A percentile compares a stretch with the other conserved stretches of the same genome.
These are phyloP conservation scores for Noctuana brunneofusca DNA, from an alignment of 2,888 invertebrate species.

Conservation along the genomic window DNA sequence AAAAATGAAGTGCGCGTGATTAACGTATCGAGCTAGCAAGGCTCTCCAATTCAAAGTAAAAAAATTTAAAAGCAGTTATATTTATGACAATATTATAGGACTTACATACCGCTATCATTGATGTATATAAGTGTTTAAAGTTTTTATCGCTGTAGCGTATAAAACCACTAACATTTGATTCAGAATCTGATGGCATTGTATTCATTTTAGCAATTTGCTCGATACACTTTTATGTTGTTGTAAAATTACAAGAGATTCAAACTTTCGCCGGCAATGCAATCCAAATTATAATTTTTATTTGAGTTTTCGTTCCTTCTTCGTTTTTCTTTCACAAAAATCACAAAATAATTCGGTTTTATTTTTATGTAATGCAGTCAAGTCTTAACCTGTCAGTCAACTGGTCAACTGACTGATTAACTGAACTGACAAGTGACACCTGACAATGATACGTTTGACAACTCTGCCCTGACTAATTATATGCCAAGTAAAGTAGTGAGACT, in stretches of 20 bases:
- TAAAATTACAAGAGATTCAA: background rate
- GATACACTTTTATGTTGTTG: background rate
- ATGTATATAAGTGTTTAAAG: slow-evolving; percentile 63
- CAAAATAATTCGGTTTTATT: no score
- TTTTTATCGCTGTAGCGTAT: slow-evolving; percentile 67
- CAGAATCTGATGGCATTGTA: slow-evolving; percentile 68
- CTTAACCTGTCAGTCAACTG: no score
- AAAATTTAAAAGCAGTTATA: no score
- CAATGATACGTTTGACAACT: no score
- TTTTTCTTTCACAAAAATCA: no score
- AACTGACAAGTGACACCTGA: no score
- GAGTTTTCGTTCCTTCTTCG: background rate
- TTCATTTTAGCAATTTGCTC: slow-evolving; percentile 50
- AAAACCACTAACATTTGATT: slow-evolving; percentile 76
- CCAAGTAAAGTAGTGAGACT: no score
- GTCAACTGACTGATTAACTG: no score
- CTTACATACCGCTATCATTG: slow-evolving; percentile 61
- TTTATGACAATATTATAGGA: no score
- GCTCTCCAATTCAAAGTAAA: background rate
- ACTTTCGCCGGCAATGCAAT: background rate
- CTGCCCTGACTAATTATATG: no score
- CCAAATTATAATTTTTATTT: background rate
- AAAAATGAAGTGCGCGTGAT: background rate
- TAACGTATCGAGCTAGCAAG: background rate
- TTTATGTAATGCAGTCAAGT: no score